Evolutionary conservation across 2,888 invertebrate genomes (phyloP), one percentile per base, ranked within the genome.

Genomic region (Drosophila barbarae): DNA sequence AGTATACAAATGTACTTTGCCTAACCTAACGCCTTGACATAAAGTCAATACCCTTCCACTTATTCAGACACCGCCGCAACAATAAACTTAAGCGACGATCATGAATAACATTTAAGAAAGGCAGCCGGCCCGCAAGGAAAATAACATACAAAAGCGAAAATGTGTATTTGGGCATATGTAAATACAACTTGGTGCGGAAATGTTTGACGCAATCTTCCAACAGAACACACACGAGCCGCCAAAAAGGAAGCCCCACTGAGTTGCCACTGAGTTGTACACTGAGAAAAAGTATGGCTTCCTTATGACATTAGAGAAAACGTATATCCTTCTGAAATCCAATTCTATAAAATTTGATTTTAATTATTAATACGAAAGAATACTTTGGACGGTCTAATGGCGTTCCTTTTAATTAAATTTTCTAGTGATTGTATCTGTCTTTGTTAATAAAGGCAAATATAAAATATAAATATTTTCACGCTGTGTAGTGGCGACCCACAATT

Each of bases 51-150:
- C 23, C 44, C 44, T 34, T 26, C 5, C 21, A 9, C 5, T 41
- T n/a, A 41, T 32, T 9, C 23, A 15, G 15, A 34, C 32, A 23
- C 53, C 21, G n/a, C 21, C 21, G 23, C 44, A 44, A 8, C 44
- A 21, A 58, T 58, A 63, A 79, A 74, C 74, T 60, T 63, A 64
- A 74, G 61, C 58, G 74, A 56, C 66, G 66, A 72, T 66, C 81
- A 71, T 83, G 72, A 77, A 57, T 76, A 80, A 74, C 72, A 77
- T 74, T 80, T 76, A 74, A 77, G 74, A 76, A 76, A 74, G 60
- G 57, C 28, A 65, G 54, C 26, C 30, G 54, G 53, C 49, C 44
- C 28, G 28, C 46, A 54, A 35, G 42, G 30, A 61, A 49, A 41
- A 8, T 47, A 32, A 46, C 26, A 57, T 26, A 39, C 36, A 51